phyloP scores from a whole-genome alignment of 2,797 vertebrate species.

The Gastrophryne carolinensis region DNA sequence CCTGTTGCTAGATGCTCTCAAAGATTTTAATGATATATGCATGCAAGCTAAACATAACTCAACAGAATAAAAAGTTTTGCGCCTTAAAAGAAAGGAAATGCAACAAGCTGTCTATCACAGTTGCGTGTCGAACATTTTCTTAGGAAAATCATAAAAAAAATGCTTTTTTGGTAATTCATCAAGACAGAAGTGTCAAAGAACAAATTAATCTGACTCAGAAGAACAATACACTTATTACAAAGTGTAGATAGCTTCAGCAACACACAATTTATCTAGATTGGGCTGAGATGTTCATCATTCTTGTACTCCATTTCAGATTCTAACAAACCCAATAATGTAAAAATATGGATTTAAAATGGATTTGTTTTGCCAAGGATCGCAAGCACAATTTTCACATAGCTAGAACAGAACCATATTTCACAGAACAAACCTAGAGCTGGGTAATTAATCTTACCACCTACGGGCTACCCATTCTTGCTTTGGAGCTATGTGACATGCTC shows the following conservation, averaged over 20 bases:
- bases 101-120: slow-evolving; percentile 58
- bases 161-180: slow-evolving; percentile 66
- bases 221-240: slow-evolving; percentile 71
- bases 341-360: slow-evolving; percentile 45
- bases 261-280: slow-evolving; percentile 56
- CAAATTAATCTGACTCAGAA: slow-evolving; percentile 63
- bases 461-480: too few relatives aligned
- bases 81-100: slow-evolving; percentile 59
- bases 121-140: slow-evolving; percentile 58
- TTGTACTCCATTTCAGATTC: slow-evolving; percentile 54
- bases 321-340: slow-evolving; percentile 56
- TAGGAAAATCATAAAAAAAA: slow-evolving; percentile 62
- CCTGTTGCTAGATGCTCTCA: slow-evolving; percentile 26
- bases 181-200: slow-evolving; percentile 64
- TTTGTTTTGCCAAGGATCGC: not conserved
- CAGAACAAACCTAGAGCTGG: not conserved
- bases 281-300: slow-evolving; percentile 62
- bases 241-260: slow-evolving; percentile 67
- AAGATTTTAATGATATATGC: slow-evolving; percentile 2
- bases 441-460: not conserved
- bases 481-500: too few relatives aligned
- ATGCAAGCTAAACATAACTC: slow-evolving; percentile 43
- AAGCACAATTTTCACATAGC: not conserved
- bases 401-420: not conserved
- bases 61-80: slow-evolving; percentile 58